Base-by-base conservation (phyloP, 2,113 vertebrate species). In the Manacus vitellinus region DNA sequence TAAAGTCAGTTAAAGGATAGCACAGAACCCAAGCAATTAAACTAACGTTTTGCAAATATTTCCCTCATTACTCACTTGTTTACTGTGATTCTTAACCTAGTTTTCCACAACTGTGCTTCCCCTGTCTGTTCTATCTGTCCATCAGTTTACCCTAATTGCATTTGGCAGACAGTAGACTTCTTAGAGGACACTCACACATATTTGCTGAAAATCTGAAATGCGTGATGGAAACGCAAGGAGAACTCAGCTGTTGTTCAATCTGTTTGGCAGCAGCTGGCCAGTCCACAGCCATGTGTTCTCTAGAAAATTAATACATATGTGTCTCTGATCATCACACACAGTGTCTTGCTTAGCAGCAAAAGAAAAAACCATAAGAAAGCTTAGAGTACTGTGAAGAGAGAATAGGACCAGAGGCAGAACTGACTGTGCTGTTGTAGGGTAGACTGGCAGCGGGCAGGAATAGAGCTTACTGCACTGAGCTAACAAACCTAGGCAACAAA, bases 111-210 rank as follows among this genome's bases (percentile, higher is more conserved):
- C 54, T 88, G 71, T 65, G 27, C 49, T 94, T 54, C 56, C 22
- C 78, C 85, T 78, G 81, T 44, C 74, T 94, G 51, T 95, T 76
- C 92, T 86, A 72, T 94, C 92, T 77, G 94, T 97, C 95, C 74
- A 76, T 92, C 95, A 94, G 90, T 88, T 90, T 73, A 75, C 27
- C 44, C 88, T 95, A 95, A 97, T 95, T 90, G 82, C 67, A 47
- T 89, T 44, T 96, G 96, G 95, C 96, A 97, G 94, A 95, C 93
- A 91, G 91, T 95, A 95, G 89, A 96, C 46, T 84, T 86, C 79
- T 88, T 81, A 81, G 86, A 95, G 72, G 89, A 96, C 73, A 78
- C 63, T 74, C 68, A 89, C 56, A 87, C 56, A 59, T 89, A 95
- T 84, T 97, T 95, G 72, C 80, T 89, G 91, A 91, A 92, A 95